phyloP scores from a whole-genome alignment of 2,797 vertebrate genomes.

The Chiloscyllium punctatum region DNA sequence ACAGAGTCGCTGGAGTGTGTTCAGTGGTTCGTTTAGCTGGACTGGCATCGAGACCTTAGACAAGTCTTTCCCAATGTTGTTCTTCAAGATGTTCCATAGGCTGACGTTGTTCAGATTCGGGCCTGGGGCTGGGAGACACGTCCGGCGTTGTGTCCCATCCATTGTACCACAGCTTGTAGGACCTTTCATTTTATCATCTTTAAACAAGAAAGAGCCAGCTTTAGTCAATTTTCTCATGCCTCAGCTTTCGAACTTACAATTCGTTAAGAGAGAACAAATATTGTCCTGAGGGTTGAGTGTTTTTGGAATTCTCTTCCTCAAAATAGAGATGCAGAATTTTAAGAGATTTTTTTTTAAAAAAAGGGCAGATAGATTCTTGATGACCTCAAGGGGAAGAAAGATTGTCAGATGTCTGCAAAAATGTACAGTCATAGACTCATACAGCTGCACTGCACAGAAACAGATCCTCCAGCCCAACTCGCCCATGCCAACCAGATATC shows the following conservation, averaged over 20 bases:
- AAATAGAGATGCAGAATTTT: no score
- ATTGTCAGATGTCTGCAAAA: no score
- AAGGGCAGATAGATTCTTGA: no score
- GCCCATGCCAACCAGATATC: no score
- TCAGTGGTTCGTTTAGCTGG: conserved; percentile 62
- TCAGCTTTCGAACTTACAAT: background rate
- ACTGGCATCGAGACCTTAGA: conserved; percentile 82
- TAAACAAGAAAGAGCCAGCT: background rate
- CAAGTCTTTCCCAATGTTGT: conserved; percentile 88
- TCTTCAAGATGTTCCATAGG: conserved; percentile 79
- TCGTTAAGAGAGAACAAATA: background rate
- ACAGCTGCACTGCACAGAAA: no score
- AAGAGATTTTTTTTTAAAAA: no score
- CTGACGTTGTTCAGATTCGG: conserved; percentile 74
- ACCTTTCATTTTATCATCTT: background rate
- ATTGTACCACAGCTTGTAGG: background rate
- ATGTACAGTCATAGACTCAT: no score
- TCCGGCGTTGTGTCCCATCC: conserved; percentile 45
- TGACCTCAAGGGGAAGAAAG: no score
- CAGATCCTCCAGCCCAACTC: no score
- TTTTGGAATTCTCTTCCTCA: no score
- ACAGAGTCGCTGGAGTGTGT: conserved; percentile 74
- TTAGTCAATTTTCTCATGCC: background rate
- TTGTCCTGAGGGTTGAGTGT: no score
- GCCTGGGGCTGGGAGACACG: conserved; percentile 58